Evolutionary conservation across 1,140 invertebrate genomes (phyloP).

Genomic region (Akabosia matsudoensis): DNA sequence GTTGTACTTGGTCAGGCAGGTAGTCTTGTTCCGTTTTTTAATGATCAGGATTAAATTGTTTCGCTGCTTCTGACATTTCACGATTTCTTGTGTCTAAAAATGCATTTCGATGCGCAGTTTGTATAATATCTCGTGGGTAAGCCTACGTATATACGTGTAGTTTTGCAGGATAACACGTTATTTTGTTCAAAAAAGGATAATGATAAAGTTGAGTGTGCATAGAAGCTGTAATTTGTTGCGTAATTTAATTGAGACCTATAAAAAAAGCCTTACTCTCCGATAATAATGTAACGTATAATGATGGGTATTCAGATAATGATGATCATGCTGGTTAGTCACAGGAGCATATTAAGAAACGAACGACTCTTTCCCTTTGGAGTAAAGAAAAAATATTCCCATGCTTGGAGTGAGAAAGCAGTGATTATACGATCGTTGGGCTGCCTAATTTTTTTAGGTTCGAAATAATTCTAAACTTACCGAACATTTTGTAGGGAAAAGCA

Average conservation of each 20-base stretch:
- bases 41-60: background rate
- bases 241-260: conserved; percentile 25
- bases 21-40: conserved; percentile 7
- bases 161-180: too few species aligned
- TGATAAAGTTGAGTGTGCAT: background rate
- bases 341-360: background rate
- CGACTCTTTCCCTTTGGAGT: background rate
- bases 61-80: too few species aligned
- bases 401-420: too few species aligned
- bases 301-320: conserved; percentile 2
- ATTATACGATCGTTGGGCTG: too few species aligned
- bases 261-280: background rate
- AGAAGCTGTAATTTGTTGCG: conserved; percentile 19
- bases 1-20: conserved; percentile 14
- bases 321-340: conserved; percentile 16
- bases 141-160: too few species aligned
- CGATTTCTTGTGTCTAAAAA: too few species aligned
- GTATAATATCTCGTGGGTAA: too few species aligned
- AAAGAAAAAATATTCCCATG: background rate
- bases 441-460: too few species aligned
- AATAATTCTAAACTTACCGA: too few species aligned
- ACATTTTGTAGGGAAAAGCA: too few species aligned
- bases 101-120: too few species aligned
- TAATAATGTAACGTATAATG: conserved; percentile 28
- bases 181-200: conserved; percentile 15